Base-by-base conservation (phyloP, 2,888 invertebrate species). In the Erpobdella octoculata region DNA sequence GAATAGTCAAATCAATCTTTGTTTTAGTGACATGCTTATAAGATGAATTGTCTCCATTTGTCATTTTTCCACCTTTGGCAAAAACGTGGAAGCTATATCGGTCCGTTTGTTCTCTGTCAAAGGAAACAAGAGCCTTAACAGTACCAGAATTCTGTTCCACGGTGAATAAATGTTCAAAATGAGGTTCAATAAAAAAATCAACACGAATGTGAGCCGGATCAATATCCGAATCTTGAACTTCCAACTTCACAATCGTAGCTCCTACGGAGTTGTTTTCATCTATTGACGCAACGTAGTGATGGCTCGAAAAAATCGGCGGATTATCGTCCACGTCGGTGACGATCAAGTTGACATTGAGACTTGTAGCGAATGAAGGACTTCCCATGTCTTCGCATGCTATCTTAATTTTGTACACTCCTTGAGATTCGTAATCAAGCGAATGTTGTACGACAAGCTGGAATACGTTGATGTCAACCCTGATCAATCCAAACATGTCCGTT, bases 341-440 rank as follows among this genome's bases (percentile, higher is more conserved):
- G 0, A 53, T 53, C 25, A 69, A 36, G 35, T 31, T 69, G 21
- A 69, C 35, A 36, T 69, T 15, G 18, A 69, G 58, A 28, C 12
- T 28, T 33, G 46, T 58, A 3, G 33, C 31, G 3, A 58, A 21
- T 15, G 69, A 58, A n/a, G 53, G 58, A 33, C 58, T 35, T 1
- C 69, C 69, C 25, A 69, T 46, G 58, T 69, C 69, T 33, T 69
- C 48, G 36, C 69, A 69, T 15, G 18, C 21, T 21, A 69, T 69
- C 15, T 33, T 48, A 35, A 58, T 35, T 69, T 48, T 35, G 21
- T 69, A 28, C 15, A 48, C 6, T 3, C 33, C 48, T 31, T 69
- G 15, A 4, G 31, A n/a, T 18, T 69, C 69, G 8, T 36, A n/a
- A 28, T 69, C 69, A 12, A 69, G 35, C 5, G 53, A 15, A 9